A percentile compares a stretch with the other conserved stretches of the same genome.
phyloP scores from a whole-genome alignment of 2,113 vertebrate genomes.

The human (Homo sapiens) region DNA sequence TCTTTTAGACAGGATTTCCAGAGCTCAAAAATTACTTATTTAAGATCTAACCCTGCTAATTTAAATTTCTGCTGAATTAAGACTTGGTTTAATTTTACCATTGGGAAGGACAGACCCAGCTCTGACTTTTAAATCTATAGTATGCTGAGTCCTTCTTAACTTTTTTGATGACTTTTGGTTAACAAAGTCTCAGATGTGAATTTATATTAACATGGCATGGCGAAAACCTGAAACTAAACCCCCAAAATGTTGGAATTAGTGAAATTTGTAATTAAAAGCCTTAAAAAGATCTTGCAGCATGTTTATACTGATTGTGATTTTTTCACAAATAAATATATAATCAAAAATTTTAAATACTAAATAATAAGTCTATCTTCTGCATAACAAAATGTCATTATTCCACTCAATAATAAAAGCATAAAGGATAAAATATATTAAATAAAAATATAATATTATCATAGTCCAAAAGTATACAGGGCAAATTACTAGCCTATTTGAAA shows the following conservation, averaged over 20 bases:
- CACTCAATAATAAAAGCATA: not conserved
- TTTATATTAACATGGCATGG: not conserved
- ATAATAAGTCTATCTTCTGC: not conserved
- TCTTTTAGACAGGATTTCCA: not conserved
- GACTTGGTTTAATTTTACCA: conserved; percentile 48
- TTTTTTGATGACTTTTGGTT: conserved; percentile 35
- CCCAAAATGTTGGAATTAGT: not conserved
- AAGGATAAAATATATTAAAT: not conserved
- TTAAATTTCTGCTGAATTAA: conserved; percentile 61
- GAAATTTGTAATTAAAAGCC: not conserved
- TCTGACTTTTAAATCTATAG: conserved; percentile 33
- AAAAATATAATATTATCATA: not conserved
- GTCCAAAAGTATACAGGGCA: not conserved
- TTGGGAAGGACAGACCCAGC: not conserved
- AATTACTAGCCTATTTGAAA: not conserved
- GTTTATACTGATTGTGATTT: not conserved
- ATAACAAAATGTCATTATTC: not conserved
- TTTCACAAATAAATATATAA: not conserved
- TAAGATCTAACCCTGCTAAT: conserved; percentile 18
- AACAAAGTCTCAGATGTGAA: conserved; percentile 4
- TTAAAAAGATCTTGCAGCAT: not conserved
- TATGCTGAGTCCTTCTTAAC: conserved; percentile 8
- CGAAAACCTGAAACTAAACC: not conserved
- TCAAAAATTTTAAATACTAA: not conserved
- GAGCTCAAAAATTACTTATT: not conserved